These are phyloP conservation scores for Drosophila demipolita DNA, from an alignment of 2,888 invertebrate species.

Conservation along the genomic window DNA sequence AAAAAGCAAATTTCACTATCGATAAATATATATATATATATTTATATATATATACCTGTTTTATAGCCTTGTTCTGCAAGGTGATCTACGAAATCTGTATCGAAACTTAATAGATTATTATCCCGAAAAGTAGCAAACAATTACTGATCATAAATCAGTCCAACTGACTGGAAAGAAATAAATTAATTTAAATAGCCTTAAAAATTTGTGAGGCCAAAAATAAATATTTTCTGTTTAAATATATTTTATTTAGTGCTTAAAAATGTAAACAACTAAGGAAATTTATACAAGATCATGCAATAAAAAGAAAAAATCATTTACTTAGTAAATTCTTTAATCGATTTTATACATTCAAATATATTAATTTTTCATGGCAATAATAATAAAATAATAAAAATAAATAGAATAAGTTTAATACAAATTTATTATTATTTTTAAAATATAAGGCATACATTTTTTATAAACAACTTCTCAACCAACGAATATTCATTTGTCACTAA, in stretches of 20 bases:
- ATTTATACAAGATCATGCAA: no score
- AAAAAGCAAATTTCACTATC: background rate
- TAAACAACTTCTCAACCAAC: background rate
- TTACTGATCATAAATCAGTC: background rate
- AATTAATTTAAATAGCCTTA: background rate
- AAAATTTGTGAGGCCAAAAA: background rate
- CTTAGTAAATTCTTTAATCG: background rate
- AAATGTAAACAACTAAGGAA: background rate
- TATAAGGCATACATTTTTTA: background rate
- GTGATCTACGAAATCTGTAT: background rate
- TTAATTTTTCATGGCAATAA: no score
- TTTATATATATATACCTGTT: background rate
- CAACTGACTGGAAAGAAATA: background rate
- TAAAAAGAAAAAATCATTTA: accelerated
- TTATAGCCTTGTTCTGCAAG: conserved; percentile 2
- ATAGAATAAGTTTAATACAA: background rate
- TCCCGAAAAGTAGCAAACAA: background rate
- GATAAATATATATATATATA: background rate
- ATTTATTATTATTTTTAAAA: background rate
- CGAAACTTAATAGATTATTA: background rate
- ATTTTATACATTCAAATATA: background rate
- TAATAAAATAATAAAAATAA: no score
- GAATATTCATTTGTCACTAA: background rate
- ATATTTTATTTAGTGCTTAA: background rate
- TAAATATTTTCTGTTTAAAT: background rate